Base-by-base conservation (phyloP, 2,113 vertebrate genomes). In the Lepisosteus oculatus region DNA sequence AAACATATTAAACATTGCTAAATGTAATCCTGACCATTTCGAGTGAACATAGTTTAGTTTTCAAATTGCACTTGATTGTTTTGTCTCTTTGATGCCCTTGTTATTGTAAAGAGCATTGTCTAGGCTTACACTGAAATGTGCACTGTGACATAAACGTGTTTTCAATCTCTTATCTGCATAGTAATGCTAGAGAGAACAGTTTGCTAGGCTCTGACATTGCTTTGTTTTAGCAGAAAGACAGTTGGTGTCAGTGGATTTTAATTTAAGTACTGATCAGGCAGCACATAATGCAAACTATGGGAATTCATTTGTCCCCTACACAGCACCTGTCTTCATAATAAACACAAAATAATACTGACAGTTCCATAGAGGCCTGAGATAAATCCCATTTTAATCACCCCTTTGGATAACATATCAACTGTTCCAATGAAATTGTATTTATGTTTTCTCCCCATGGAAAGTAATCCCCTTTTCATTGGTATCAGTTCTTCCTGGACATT, bases 401-500 rank as follows among this genome's bases (percentile, higher is more conserved):
- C 55, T 68, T 70, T 69, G 59, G 65, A 73, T 71, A 29, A 11
- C 43, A 62, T 73, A 68, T 72, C 61, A 64, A 61, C 55, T 15
- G 68, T 17, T 75, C 55, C 55, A 56, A 55, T 71, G 41, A 45
- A 51, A 29, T 17, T 47, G 43, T 17, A 54, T 63, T 61, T 61
- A 44, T 15, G 15, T 63, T 11, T 11, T n/a, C n/a, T 47, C 69
- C 1, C 55, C 61, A 12, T 47, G 6, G 65, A 77, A 43, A 63
- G 68, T 71, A 64, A 61, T 54, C 14, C 54, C 17, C 69, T 41
- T 43, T 64, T 69, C 42, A 59, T 69, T 66, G 61, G n/a, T 2
- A 59, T 45, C 44, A 41, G 69, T 12, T 59, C 43, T 64, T 72
- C 65, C 71, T 66, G 55, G 63, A 70, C 72, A 68, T 76, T 77